A percentile compares a stretch with the other conserved stretches of the same genome.
Evolutionary conservation across 2,888 invertebrate genomes (phyloP).

Genomic region (Gymnocheta viridis): DNA sequence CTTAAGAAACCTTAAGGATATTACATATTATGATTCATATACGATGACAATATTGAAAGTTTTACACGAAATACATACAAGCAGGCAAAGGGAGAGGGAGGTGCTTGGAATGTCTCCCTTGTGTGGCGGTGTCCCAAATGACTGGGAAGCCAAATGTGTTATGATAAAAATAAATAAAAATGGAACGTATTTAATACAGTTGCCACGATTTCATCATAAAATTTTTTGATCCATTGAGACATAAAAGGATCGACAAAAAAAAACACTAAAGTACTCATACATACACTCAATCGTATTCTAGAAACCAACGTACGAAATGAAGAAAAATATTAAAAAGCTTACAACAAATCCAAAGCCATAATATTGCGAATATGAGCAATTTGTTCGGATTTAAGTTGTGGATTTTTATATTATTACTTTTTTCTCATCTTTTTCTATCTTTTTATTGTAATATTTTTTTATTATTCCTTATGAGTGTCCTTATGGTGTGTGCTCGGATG

Average conservation of each 20-base stretch:
- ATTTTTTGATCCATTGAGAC: slow-evolving; percentile 62
- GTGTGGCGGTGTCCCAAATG: background rate
- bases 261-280: background rate
- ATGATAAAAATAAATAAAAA: slow-evolving; percentile 32
- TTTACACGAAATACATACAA: slow-evolving; percentile 19
- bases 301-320: slow-evolving; percentile 16
- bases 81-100: background rate
- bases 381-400: slow-evolving; percentile 66
- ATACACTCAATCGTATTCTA: slow-evolving; percentile 1
- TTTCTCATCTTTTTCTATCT: slow-evolving; percentile 11
- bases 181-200: slow-evolving; percentile 34
- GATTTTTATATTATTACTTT: slow-evolving; percentile 45
- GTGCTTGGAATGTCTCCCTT: background rate
- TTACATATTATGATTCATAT: slow-evolving; percentile 63
- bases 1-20: slow-evolving; percentile 64
- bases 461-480: slow-evolving; percentile 29
- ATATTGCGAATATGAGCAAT: slow-evolving; percentile 69
- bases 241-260: slow-evolving; percentile 57
- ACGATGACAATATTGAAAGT: slow-evolving; percentile 66
- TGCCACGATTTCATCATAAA: slow-evolving; percentile 70
- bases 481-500: slow-evolving; percentile 1
- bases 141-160: slow-evolving; percentile 32
- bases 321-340: slow-evolving; percentile 55
- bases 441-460: slow-evolving; percentile 48
- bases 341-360: slow-evolving; percentile 63